A percentile compares a stretch with the other conserved stretches of the same genome.
Evolutionary conservation across 2,888 invertebrate genomes (phyloP).

Genomic region (Microplitis manilae): DNA sequence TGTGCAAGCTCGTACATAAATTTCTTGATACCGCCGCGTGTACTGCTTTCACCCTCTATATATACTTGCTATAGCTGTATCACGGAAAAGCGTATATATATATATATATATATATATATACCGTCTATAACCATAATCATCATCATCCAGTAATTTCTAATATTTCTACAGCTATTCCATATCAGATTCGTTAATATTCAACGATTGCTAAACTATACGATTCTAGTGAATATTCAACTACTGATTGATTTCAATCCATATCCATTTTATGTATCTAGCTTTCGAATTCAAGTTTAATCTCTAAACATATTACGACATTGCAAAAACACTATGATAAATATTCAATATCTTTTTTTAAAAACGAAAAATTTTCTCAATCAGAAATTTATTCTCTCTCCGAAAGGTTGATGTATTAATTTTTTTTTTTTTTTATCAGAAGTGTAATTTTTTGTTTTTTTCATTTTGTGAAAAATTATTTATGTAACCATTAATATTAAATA

Average conservation of each 20-base stretch:
- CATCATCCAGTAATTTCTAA: constrained; percentile 36
- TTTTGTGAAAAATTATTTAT: no score
- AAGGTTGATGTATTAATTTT: no score
- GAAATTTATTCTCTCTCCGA: no score
- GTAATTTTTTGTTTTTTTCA: no score
- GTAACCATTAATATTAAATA: no score
- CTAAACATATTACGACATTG: not conserved
- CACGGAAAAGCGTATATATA: not conserved
- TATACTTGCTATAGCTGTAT: not conserved
- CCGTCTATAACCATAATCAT: not conserved
- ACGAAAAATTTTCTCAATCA: no score
- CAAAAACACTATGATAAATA: not conserved
- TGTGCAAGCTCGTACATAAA: constrained; percentile 40
- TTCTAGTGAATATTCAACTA: constrained; percentile 37
- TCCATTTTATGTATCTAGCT: not conserved
- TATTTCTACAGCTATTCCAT: constrained; percentile 32
- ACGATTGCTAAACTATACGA: constrained; percentile 27
- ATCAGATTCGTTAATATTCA: constrained; percentile 43
- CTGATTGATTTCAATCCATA: constrained; percentile 26
- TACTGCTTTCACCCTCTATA: constrained; percentile 3
- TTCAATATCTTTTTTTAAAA: not conserved
- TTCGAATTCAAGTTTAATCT: not conserved
- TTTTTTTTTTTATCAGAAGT: no score
- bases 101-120: no score
- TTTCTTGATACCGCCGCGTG: constrained; percentile 34